Base-by-base conservation (phyloP, 2,797 vertebrate species). In the Muscicapa comitata region DNA sequence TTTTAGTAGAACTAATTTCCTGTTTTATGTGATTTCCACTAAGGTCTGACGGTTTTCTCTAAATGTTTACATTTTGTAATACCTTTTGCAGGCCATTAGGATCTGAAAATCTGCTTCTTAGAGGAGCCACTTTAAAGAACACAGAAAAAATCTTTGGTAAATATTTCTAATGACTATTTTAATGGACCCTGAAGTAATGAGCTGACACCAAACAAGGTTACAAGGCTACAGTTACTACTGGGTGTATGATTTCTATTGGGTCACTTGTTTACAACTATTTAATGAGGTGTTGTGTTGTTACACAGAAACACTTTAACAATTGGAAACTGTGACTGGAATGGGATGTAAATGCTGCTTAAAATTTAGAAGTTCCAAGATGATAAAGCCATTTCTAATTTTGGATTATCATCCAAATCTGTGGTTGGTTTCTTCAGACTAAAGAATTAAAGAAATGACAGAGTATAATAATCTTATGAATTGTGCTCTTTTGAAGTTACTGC, bases 121-220 rank as follows among this genome's bases (percentile, higher is more conserved):
- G 99, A 96, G 99, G 99, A 95, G 99, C 99, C 84, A 99, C 99
- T 2, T 98, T 99, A 73, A 99, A 99, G 96, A 99, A 99, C 97
- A 99, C 99, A 0, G 98, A 99, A 95, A 98, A 98, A 94, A 98
- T 99, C 54, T 99, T 99, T 8, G 99, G 99, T 99, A 98, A 98
- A 35, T 95, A 87, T 90, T 95, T 86, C 59, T 73, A 19, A 74
- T 66, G 35, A 65, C 65, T 59, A 10, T 38, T 92, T 63, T 47
- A 75, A n/a, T 61, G 9, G 17, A 76, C 19, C 26, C 19, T n/a
- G 7, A 92, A 79, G 10, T 90, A 51, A 61, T 74, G 86, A 72
- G 26, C 13, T 35, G 67, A 18, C 13, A 6, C 19, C 10, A 62
- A 68, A 55, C 21, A 54, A 79, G 29, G 31, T 33, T 72, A 17